Evolutionary conservation across 2,888 invertebrate genomes (phyloP), one percentile per base, ranked within the genome.

Genomic region (Nemotelus nigrinus): DNA sequence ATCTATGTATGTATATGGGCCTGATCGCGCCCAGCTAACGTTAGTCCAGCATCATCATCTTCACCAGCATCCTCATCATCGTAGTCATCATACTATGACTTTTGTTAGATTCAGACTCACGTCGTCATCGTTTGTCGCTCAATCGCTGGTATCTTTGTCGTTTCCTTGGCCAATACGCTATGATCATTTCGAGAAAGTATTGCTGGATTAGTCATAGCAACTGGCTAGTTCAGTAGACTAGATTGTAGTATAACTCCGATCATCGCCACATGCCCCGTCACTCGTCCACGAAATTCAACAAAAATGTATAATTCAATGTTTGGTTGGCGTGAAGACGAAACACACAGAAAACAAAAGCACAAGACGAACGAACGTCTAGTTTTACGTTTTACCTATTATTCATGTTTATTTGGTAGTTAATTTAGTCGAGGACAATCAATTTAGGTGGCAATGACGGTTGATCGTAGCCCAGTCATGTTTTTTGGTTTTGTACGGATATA

Each of bases 321-420:
- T 25, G 25, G 25, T 25, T 25, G 25, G 25, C 25, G 25, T 25
- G 25, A 25, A 25, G 25, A 25, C 25, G 25, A 25, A 25, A 25
- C 25, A 25, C 25, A 25, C 25, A 25, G 25, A 25, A 25, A 25
- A 25, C 25, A 25, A 25, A 25, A 25, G 25, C 25, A 25, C 25
- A 25, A 25, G 25, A 25, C 25, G 63, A 43, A 41, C 10, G 45
- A 67, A 67, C 47, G 58, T 72, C 72, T 72, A 58, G 72, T 72
- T 72, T 72, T 72, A 72, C 53, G 58, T 72, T 72, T 72, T 53
- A 72, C 72, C 72, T 72, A 72, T 72, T 53, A 58, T 72, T 72
- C 72, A 72, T 72, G 72, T 72, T 58, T 72, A 71, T 71, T 72
- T 72, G 72, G 72, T 58, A 72, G 72, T 72, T 72, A 72, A 72